phyloP scores from a whole-genome alignment of 1,140 invertebrate species.

The Lepidotrigona ventralis region DNA sequence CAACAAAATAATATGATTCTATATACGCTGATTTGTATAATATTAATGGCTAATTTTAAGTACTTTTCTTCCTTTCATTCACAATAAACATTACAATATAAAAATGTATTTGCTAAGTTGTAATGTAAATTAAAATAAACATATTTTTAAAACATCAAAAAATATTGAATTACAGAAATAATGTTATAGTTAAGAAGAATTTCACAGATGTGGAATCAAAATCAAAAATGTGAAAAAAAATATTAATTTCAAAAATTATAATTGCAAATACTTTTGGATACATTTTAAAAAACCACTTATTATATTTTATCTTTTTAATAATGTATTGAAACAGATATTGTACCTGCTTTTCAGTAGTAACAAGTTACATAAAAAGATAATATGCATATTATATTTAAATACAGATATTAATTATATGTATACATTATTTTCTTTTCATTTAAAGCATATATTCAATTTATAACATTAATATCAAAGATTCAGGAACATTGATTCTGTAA shows the following conservation, averaged over 20 bases:
- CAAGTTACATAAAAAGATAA: neutral
- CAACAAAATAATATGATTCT: conserved; percentile 15
- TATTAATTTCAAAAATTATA: neutral
- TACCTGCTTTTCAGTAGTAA: neutral
- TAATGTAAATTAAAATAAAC: neutral
- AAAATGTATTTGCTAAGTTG: neutral
- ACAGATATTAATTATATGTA: conserved; percentile 11
- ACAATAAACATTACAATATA: conserved; percentile 17
- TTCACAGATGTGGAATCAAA: conserved; percentile 14
- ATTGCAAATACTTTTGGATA: neutral
- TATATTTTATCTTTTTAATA: neutral
- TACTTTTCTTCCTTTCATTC: neutral
- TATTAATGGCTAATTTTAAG: conserved; percentile 4
- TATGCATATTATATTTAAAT: conserved; percentile 16
- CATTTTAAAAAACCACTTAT: neutral
- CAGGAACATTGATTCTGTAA: conserved; percentile 40
- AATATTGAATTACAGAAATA: neutral
- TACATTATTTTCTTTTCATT: conserved; percentile 5
- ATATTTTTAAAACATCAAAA: conserved; percentile 5
- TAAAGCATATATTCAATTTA: conserved; percentile 30
- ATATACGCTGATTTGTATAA: conserved; percentile 29
- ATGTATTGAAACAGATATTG: neutral
- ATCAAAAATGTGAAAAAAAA: neutral
- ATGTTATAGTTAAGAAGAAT: neutral
- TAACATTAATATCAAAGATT: conserved; percentile 38